Conservation (phyloP, 1,140 invertebrate species). For the Harlomillsia oculata region DNA sequence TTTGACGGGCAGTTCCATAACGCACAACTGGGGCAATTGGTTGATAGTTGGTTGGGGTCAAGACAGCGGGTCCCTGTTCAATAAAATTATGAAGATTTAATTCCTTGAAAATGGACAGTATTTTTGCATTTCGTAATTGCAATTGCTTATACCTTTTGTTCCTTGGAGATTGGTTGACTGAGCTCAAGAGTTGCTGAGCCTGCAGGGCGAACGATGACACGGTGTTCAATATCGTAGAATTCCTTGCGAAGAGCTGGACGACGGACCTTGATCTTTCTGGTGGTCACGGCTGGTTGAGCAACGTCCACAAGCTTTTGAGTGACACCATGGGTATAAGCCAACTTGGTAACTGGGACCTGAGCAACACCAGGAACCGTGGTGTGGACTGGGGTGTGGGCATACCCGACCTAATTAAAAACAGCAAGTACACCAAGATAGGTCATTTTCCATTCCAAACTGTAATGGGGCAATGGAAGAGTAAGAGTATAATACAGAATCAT, state of each 20-base stretch:
- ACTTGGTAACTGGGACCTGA: slow-evolving; percentile 46
- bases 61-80: slow-evolving; percentile 42
- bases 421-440: too few relatives aligned
- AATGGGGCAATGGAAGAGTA: too few relatives aligned
- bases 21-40: slow-evolving; percentile 34
- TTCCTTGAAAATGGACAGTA: too few relatives aligned
- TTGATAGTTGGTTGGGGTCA: slow-evolving; percentile 36
- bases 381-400: slow-evolving; percentile 43
- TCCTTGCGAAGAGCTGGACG: slow-evolving; percentile 56
- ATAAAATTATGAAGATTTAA: not conserved
- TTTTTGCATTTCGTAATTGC: not conserved
- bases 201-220: slow-evolving; percentile 51
- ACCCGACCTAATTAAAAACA: slow-evolving; percentile 26
- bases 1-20: slow-evolving; percentile 31
- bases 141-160: slow-evolving; percentile 40
- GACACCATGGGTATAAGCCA: slow-evolving; percentile 45
- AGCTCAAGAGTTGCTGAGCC: slow-evolving; percentile 53
- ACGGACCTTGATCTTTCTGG: slow-evolving; percentile 44
- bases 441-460: too few relatives aligned
- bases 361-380: slow-evolving; percentile 45
- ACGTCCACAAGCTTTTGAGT: slow-evolving; percentile 48
- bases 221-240: slow-evolving; percentile 56
- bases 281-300: slow-evolving; percentile 42
- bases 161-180: slow-evolving; percentile 50
- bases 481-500: too few relatives aligned